Conservation (phyloP, 2,797 vertebrate genomes). For the Rousettus madagascariensis region DNA sequence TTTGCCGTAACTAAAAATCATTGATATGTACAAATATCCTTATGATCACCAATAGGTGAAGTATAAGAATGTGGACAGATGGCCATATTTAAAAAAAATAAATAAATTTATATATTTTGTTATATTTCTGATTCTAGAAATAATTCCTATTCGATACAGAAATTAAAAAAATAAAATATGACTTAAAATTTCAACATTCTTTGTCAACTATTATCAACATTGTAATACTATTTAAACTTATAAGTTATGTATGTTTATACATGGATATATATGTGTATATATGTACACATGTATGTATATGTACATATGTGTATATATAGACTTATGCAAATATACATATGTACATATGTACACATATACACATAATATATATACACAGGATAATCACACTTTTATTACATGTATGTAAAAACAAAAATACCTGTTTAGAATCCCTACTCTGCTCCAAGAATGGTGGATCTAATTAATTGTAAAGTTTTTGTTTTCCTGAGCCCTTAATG, state of each 20-base stretch:
- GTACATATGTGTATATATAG: neutral
- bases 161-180: neutral
- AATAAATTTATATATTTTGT: neutral
- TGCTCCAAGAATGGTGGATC: neutral
- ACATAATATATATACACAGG: neutral
- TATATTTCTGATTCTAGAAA: conserved; percentile 20
- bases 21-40: neutral
- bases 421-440: neutral
- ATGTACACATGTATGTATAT: neutral
- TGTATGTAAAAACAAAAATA: neutral
- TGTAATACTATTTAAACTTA: neutral
- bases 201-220: neutral
- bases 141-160: neutral
- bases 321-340: neutral
- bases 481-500: neutral
- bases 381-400: neutral
- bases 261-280: neutral
- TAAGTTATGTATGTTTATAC: no score
- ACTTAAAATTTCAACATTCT: neutral
- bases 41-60: neutral
- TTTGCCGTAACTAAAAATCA: conserved; percentile 15
- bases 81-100: neutral
- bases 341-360: neutral
- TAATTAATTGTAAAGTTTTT: neutral
- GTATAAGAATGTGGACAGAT: neutral